Percentiles rank a stretch among this genome's conserved stretches.
Evolutionary conservation across 2,888 invertebrate genomes (phyloP).

Genomic region (Metopia argyrocephala): DNA sequence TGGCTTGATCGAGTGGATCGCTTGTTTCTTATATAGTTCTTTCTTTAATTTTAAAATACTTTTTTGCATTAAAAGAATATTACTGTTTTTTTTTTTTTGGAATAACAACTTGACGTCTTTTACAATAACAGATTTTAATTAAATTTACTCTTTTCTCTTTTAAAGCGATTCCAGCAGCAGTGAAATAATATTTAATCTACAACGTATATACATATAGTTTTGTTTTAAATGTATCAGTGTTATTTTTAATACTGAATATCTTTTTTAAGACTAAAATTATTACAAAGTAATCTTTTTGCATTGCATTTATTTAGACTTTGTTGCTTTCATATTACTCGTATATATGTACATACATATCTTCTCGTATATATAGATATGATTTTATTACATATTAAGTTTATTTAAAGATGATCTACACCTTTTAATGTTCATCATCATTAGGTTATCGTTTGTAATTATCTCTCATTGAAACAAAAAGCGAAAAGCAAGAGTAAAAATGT

Average conservation of each 20-base stretch:
- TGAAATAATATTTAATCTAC: too few relatives aligned
- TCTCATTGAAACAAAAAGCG: conserved; percentile 19
- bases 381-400: conserved; percentile 55
- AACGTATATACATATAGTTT: too few relatives aligned
- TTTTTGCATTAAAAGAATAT: conserved; percentile 62
- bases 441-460: conserved; percentile 63
- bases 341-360: too few relatives aligned
- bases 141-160: too few relatives aligned
- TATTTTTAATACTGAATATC: too few relatives aligned
- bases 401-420: conserved; percentile 35
- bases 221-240: too few relatives aligned
- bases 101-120: conserved; percentile 28
- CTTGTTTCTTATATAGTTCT: conserved; percentile 1
- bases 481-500: conserved; percentile 3
- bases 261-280: too few relatives aligned
- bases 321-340: conserved; percentile 24
- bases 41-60: too few relatives aligned
- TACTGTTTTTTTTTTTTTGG: not conserved
- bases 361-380: conserved; percentile 52
- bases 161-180: too few relatives aligned
- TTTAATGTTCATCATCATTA: conserved; percentile 53
- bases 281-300: too few relatives aligned
- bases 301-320: conserved; percentile 1
- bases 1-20: conserved; percentile 7
- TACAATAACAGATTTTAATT: too few relatives aligned